A percentile compares a stretch with the other conserved stretches of the same genome.
These are phyloP conservation scores for Chrysina gloriosa DNA, from an alignment of 2,888 invertebrate species.

Conservation along the genomic window DNA sequence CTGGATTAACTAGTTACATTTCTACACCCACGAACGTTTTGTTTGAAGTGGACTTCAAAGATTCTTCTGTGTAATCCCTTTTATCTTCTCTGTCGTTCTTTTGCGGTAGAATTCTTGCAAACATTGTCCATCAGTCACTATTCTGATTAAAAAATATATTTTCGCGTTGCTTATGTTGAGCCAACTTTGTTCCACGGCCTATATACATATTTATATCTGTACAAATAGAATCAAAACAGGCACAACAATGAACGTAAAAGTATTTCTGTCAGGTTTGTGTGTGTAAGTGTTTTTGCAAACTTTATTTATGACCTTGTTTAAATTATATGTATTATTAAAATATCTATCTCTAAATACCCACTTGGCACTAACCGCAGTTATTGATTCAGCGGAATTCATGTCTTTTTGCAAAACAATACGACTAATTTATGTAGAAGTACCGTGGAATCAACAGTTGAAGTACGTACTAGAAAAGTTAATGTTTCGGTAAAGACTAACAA, in stretches of 20 bases:
- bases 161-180: not conserved
- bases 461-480: not conserved
- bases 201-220: not conserved
- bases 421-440: slow-evolving; percentile 4
- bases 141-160: not conserved
- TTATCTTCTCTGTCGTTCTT: not conserved
- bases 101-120: not conserved
- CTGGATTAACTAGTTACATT: no score
- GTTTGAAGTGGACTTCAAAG: not conserved
- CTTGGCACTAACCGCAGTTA: slow-evolving; percentile 25
- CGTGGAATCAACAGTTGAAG: not conserved
- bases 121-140: not conserved
- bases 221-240: slow-evolving; percentile 2
- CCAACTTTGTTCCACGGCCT: not conserved
- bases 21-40: no score
- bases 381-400: not conserved
- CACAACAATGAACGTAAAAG: not conserved
- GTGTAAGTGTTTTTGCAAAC: slow-evolving; percentile 17
- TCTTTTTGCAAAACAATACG: slow-evolving; percentile 21
- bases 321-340: slow-evolving; percentile 29
- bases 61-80: not conserved
- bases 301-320: slow-evolving; percentile 31
- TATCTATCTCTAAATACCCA: not conserved
- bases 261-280: slow-evolving; percentile 9
- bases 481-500: not conserved